Conservation (phyloP, 30 jellyfish, hydroid and myxozoan genomes). For the Pseudorhiza aurosa region DNA sequence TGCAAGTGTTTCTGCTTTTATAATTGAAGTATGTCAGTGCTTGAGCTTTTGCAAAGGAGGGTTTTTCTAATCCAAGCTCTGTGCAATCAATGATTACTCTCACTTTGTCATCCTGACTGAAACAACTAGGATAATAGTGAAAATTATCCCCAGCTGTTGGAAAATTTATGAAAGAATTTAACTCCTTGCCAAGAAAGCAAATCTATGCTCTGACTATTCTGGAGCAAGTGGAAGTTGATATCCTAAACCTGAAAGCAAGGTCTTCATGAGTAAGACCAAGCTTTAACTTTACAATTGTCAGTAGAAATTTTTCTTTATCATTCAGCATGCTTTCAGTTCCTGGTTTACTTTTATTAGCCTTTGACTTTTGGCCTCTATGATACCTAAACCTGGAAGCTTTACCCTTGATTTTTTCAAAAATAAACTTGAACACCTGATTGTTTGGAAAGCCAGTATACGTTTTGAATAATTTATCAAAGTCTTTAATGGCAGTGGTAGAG, state of each 20-base stretch:
- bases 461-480: neutral
- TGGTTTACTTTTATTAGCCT: conserved; percentile 4
- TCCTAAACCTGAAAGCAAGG: conserved; percentile 47
- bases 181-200: conserved; percentile 21
- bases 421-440: conserved; percentile 27
- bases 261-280: conserved; percentile 40
- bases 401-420: conserved; percentile 5
- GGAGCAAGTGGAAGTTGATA: conserved; percentile 29
- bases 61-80: conserved; percentile 31
- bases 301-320: conserved; percentile 9
- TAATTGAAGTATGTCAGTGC: conserved; percentile 45
- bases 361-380: conserved; percentile 17
- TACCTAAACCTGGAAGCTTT: conserved; percentile 29
- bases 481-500: conserved; percentile 6
- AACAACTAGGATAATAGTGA: conserved; percentile 38
- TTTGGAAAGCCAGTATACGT: too few species aligned
- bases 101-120: conserved; percentile 26
- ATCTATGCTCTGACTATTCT: conserved; percentile 41
- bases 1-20: conserved; percentile 22
- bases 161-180: conserved; percentile 15
- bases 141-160: conserved; percentile 41
- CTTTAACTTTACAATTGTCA: neutral
- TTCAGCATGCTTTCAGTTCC: conserved; percentile 1
- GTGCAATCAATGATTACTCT: conserved; percentile 55
- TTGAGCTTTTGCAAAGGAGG: conserved; percentile 29